Evolutionary conservation across 2,888 invertebrate genomes (phyloP).

Genomic region (Pollenia amentaria): DNA sequence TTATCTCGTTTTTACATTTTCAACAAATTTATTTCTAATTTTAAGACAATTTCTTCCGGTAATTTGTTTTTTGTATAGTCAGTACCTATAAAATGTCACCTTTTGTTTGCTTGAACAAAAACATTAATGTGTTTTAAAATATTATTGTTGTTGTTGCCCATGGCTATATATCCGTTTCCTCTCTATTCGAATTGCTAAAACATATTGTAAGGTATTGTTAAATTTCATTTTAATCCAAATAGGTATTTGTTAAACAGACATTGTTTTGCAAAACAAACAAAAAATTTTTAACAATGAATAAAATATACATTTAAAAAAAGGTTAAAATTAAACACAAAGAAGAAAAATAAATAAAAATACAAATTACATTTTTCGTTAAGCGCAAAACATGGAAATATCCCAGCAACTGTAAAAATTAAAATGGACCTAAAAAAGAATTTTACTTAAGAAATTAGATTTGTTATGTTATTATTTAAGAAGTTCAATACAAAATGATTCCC

Average conservation of each 20-base stretch:
- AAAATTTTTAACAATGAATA: constrained; percentile 18
- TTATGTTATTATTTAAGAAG: too few species aligned
- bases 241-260: constrained; percentile 11
- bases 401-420: too few species aligned
- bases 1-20: constrained; percentile 11
- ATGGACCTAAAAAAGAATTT: too few species aligned
- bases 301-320: constrained; percentile 8
- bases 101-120: not conserved
- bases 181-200: not conserved
- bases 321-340: constrained; percentile 11
- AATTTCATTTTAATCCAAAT: not conserved
- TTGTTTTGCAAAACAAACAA: constrained; percentile 23
- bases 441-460: too few species aligned
- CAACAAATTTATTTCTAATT: constrained; percentile 9
- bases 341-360: constrained; percentile 6
- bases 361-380: not conserved
- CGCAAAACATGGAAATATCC: not conserved
- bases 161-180: constrained; percentile 63
- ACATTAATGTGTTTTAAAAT: constrained; percentile 42
- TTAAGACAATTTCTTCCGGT: constrained; percentile 33
- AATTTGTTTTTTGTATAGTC: not conserved
- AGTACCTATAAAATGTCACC: not conserved
- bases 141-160: constrained; percentile 51
- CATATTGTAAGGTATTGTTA: constrained; percentile 24
- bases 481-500: too few species aligned